Percentiles rank a stretch among this genome's conserved stretches.
phyloP scores from a whole-genome alignment of 1,140 invertebrate species.

The Aleiodes sp. region DNA sequence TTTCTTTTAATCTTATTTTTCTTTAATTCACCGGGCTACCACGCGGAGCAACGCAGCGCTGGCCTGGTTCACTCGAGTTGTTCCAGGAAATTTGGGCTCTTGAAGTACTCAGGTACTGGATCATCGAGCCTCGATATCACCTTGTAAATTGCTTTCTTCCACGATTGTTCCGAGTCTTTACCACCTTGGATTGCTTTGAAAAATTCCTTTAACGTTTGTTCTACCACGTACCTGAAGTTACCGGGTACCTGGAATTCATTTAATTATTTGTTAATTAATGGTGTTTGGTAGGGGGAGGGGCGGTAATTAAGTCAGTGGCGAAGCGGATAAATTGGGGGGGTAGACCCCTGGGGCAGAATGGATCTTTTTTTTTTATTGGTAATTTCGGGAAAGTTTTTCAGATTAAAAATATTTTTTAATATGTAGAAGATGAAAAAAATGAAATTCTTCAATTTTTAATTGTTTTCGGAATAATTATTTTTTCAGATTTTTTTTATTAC shows the following conservation, averaged over 20 bases:
- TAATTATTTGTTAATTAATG: too few species aligned
- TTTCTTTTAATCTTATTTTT: conserved; percentile 41
- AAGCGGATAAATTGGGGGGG: too few species aligned
- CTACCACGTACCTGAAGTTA: conserved; percentile 95
- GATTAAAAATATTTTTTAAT: too few species aligned
- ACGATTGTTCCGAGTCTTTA: conserved; percentile 97
- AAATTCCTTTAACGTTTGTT: conserved; percentile 97
- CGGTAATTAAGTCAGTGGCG: too few species aligned
- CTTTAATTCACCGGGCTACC: conserved; percentile 48
- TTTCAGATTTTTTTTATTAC: too few species aligned
- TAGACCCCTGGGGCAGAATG: too few species aligned
- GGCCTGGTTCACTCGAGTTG: conserved; percentile 86
- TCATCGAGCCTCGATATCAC: conserved; percentile 99
- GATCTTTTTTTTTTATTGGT: too few species aligned
- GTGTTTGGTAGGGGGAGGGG: too few species aligned
- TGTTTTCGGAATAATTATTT: too few species aligned
- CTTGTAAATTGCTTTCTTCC: conserved; percentile 99
- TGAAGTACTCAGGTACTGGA: conserved; percentile 99
- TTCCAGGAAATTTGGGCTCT: conserved; percentile 98
- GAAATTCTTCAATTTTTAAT: too few species aligned
- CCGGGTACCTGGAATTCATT: conserved; percentile 84
- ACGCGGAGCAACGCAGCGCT: conserved; percentile 52
- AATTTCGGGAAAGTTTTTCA: too few species aligned
- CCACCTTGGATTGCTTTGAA: conserved; percentile 96
- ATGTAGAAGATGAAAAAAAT: too few species aligned